Conservation (phyloP, 1,140 invertebrate genomes). For the Matsumurasca onukii region DNA sequence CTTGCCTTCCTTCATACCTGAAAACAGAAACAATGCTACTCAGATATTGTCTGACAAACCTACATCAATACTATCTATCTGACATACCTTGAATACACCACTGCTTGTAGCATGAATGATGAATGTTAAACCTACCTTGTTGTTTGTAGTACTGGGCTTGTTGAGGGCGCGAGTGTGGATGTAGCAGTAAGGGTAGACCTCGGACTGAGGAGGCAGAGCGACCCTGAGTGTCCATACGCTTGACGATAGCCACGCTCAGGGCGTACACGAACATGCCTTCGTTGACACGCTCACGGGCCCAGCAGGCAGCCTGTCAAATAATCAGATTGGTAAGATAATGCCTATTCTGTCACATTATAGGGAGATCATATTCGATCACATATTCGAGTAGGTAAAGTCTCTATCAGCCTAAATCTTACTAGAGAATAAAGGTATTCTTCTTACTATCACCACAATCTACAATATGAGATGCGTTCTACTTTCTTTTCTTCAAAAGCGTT, state of each 20-base stretch:
- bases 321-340: too few species aligned
- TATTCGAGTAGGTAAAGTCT: too few species aligned
- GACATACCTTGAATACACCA: not conserved
- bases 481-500: too few species aligned
- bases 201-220: constrained; percentile 63
- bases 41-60: too few species aligned
- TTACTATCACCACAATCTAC: too few species aligned
- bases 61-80: not conserved
- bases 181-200: constrained; percentile 44
- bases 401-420: too few species aligned
- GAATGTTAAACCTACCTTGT: constrained; percentile 3
- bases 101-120: not conserved
- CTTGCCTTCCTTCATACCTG: constrained; percentile 9
- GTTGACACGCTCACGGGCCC: constrained; percentile 62
- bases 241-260: constrained; percentile 59
- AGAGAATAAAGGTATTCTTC: too few species aligned
- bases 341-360: too few species aligned
- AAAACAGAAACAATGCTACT: not conserved
- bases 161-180: not conserved
- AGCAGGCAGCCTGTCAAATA: constrained; percentile 61
- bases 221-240: constrained; percentile 62
- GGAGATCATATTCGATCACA: too few species aligned
- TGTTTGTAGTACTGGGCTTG: not conserved
- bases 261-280: constrained; percentile 64
- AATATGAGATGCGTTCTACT: too few species aligned